Evolutionary conservation across 1,140 invertebrate genomes (phyloP).

Genomic region (Pseudobourletiella spinata): DNA sequence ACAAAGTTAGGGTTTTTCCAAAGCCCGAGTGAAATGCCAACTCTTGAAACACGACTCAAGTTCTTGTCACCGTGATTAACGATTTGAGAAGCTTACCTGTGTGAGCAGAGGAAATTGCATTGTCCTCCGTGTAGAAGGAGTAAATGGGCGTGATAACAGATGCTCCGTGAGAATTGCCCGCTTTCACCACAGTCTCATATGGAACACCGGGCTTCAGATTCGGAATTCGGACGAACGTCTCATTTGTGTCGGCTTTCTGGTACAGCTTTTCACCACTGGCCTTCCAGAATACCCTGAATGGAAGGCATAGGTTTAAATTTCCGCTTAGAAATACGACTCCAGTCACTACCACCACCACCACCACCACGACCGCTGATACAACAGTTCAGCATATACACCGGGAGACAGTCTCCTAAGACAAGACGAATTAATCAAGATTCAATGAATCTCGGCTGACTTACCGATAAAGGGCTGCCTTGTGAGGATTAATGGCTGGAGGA

Average conservation of each 20-base stretch:
- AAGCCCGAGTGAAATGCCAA: too few relatives aligned
- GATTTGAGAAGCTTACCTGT: constrained; percentile 41
- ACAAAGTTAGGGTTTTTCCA: too few relatives aligned
- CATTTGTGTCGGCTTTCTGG: constrained; percentile 60
- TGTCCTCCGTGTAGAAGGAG: constrained; percentile 59
- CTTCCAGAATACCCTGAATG: constrained; percentile 47
- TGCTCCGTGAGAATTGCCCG: constrained; percentile 67
- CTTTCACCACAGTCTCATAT: constrained; percentile 71
- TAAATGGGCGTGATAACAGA: constrained; percentile 61
- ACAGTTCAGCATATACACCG: too few relatives aligned
- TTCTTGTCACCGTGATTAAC: too few relatives aligned
- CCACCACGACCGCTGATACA: too few relatives aligned
- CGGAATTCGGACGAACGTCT: constrained; percentile 55
- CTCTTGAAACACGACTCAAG: too few relatives aligned
- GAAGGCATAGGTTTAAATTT: not conserved
- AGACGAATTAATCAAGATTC: too few relatives aligned
- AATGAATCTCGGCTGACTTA: too few relatives aligned
- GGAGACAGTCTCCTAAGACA: too few relatives aligned
- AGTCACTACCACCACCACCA: too few relatives aligned
- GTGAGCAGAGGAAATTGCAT: constrained; percentile 55
- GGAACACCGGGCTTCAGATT: constrained; percentile 58
- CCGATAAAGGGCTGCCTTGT: constrained; percentile 70
- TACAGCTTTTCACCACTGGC: constrained; percentile 41
- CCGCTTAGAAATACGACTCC: too few relatives aligned
- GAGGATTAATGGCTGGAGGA: constrained; percentile 65